These are phyloP conservation scores for Psittacula derbiana DNA, from an alignment of 2,797 vertebrate species.

Conservation along the genomic window DNA sequence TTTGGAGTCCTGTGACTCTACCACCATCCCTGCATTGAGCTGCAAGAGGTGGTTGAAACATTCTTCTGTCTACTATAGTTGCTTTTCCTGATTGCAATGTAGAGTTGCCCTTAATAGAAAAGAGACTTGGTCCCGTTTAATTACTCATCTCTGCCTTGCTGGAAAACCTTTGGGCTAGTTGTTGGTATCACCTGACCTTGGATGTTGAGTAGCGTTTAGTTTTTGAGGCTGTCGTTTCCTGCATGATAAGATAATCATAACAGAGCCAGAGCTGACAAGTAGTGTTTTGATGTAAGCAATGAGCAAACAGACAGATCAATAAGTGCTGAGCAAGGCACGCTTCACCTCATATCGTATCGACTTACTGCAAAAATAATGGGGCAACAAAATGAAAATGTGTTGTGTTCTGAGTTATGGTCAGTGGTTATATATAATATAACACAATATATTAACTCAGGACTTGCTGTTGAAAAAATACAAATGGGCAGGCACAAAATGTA, in stretches of 20 bases:
- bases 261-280: conserved; percentile 69
- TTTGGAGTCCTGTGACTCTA: background rate
- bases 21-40: background rate
- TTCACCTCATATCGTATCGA: conserved; percentile 77
- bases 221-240: conserved; percentile 64
- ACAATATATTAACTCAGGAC: conserved; percentile 74
- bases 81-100: background rate
- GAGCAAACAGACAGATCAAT: conserved; percentile 76
- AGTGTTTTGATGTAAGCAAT: conserved; percentile 77
- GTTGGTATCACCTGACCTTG: conserved; percentile 44
- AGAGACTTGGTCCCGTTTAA: background rate
- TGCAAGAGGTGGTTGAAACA: background rate
- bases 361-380: conserved; percentile 73
- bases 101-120: background rate
- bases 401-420: conserved; percentile 77
- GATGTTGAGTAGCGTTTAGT: conserved; percentile 27
- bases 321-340: conserved; percentile 77
- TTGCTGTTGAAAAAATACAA: conserved; percentile 49
- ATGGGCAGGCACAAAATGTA: conserved; percentile 17
- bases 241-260: conserved; percentile 75
- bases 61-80: background rate
- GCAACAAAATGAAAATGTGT: conserved; percentile 76
- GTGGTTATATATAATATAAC: conserved; percentile 69
- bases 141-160: background rate
- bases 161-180: background rate